Conservation (phyloP, 2,797 vertebrate genomes). For the Poecile montanus region DNA sequence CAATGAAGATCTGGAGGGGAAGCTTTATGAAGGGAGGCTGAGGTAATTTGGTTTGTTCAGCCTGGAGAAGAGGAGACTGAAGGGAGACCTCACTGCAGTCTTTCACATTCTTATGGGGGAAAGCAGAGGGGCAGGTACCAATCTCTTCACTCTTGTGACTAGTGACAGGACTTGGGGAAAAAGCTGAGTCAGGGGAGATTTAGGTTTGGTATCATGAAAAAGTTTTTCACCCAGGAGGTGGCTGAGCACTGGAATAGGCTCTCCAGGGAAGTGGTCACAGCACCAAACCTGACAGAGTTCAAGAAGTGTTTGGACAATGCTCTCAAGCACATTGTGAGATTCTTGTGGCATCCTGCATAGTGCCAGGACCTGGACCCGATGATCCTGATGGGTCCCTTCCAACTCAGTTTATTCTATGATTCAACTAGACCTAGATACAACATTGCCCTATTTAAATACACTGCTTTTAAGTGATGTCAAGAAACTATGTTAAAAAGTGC, state of each 20-base stretch:
- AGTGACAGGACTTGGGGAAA: neutral
- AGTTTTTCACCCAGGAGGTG: neutral
- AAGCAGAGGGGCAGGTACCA: rapidly evolving
- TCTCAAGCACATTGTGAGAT: neutral
- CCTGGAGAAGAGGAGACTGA: neutral
- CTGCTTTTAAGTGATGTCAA: neutral
- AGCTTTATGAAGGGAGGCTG: neutral
- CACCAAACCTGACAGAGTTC: neutral
- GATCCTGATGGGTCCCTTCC: neutral
- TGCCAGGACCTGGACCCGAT: rapidly evolving
- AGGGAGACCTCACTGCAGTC: neutral
- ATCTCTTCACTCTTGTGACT: neutral
- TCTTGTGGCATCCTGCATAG: neutral
- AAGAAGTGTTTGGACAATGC: neutral
- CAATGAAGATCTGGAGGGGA: neutral
- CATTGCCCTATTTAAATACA: neutral
- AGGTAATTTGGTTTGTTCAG: neutral
- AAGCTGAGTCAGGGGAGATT: neutral
- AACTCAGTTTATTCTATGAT: neutral
- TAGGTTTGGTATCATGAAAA: neutral
- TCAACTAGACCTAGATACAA: neutral
- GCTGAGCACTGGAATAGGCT: neutral
- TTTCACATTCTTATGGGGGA: neutral
- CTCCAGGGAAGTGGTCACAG: neutral
- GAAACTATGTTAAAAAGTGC: neutral